Evolutionary conservation across 2,113 vertebrate genomes (phyloP).

Genomic region (Carassius gibelio): DNA sequence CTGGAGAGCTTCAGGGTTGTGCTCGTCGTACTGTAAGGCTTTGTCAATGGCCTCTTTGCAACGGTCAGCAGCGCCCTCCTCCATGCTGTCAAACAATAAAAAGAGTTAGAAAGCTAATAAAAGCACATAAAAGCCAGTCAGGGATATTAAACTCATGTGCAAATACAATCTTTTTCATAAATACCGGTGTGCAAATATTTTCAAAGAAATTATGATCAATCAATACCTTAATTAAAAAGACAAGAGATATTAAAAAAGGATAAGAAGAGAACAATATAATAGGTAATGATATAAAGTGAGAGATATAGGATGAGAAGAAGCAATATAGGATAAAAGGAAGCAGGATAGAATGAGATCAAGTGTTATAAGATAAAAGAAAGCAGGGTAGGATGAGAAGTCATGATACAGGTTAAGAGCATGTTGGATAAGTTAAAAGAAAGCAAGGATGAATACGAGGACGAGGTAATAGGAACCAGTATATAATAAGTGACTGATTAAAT

Average conservation of each 20-base stretch:
- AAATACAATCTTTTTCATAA: neutral
- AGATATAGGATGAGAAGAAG: neutral
- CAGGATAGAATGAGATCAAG: neutral
- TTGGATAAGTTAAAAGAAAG: neutral
- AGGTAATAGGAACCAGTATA: neutral
- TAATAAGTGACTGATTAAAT: neutral
- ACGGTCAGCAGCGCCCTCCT: constrained; percentile 76
- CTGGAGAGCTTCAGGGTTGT: constrained; percentile 80
- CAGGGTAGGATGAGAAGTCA: neutral
- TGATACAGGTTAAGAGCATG: too few species aligned
- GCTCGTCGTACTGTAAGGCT: constrained; percentile 76
- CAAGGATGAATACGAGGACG: neutral
- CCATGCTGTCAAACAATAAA: constrained; percentile 69
- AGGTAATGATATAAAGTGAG: neutral
- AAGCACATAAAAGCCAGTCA: neutral
- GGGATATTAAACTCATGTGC: neutral
- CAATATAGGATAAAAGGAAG: neutral
- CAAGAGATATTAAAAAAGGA: neutral
- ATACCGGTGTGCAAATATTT: neutral
- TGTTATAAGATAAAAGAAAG: neutral
- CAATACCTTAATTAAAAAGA: neutral
- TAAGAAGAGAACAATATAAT: neutral
- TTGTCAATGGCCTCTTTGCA: constrained; percentile 77
- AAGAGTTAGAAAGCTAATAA: neutral
- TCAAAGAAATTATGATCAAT: neutral